Evolutionary conservation across 2,797 vertebrate genomes (phyloP).

Genomic region (Avahi laniger): DNA sequence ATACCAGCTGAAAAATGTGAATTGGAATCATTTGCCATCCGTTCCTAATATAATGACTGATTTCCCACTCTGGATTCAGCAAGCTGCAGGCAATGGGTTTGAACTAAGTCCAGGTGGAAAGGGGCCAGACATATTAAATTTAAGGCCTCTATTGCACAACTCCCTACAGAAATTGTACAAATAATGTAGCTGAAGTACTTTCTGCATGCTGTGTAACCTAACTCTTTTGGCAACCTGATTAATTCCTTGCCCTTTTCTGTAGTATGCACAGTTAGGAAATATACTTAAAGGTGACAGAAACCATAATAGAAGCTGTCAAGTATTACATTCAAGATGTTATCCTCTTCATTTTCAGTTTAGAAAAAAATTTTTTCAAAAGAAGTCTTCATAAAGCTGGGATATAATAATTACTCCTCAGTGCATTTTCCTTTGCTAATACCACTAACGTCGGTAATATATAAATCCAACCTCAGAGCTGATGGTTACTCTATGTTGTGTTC

Average conservation of each 20-base stretch:
- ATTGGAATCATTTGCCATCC: constrained; percentile 84
- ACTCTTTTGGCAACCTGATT: constrained; percentile 73
- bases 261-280: constrained; percentile 72
- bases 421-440: constrained; percentile 5
- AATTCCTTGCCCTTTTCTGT: constrained; percentile 73
- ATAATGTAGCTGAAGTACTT: constrained; percentile 84
- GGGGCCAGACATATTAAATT: constrained; percentile 84
- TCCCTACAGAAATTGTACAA: constrained; percentile 85
- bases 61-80: constrained; percentile 83
- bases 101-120: constrained; percentile 85
- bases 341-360: constrained; percentile 73
- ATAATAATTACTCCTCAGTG: neutral
- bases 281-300: constrained; percentile 61
- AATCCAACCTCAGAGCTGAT: neutral
- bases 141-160: constrained; percentile 84
- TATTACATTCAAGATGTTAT: constrained; percentile 62
- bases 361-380: neutral
- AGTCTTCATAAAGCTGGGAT: neutral
- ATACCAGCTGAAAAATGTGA: constrained; percentile 82
- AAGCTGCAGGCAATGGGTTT: constrained; percentile 82
- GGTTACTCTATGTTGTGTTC: neutral
- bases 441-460: neutral
- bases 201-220: constrained; percentile 73
- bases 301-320: constrained; percentile 72
- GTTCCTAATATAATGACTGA: constrained; percentile 85